Percentiles rank a stretch among this genome's conserved stretches.
phyloP scores from a whole-genome alignment of 2,888 invertebrate species.

The Protodeltote pygarga region DNA sequence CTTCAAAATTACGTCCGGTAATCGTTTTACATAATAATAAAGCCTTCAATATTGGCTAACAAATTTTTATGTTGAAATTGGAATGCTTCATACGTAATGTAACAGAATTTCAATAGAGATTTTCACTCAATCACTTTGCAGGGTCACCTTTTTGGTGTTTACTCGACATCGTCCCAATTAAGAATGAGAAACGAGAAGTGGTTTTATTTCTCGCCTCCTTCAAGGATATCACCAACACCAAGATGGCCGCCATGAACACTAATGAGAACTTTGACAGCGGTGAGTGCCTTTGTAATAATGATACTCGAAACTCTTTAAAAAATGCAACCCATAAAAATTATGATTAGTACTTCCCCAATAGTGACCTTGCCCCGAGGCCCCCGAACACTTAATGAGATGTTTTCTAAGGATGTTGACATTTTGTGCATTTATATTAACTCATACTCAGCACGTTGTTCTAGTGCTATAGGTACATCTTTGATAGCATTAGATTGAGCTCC shows the following conservation, averaged over 20 bases:
- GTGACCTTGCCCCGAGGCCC: conserved; percentile 50
- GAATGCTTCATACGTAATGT: conserved; percentile 28
- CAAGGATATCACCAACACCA: conserved; percentile 97
- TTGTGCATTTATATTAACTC: conserved; percentile 66
- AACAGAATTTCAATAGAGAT: conserved; percentile 48
- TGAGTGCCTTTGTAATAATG: conserved; percentile 84
- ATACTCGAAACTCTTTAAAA: conserved; percentile 56
- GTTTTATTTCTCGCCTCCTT: conserved; percentile 98
- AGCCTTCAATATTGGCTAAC: conserved; percentile 13
- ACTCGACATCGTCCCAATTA: conserved; percentile 98
- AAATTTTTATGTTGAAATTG: no score
- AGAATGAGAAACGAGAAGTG: conserved; percentile 99
- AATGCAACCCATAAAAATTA: conserved; percentile 55
- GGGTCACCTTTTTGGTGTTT: conserved; percentile 98
- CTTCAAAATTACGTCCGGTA: conserved; percentile 28
- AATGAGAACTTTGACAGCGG: conserved; percentile 95
- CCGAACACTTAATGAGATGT: conserved; percentile 44
- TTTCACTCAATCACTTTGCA: conserved; percentile 75
- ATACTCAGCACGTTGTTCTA: conserved; percentile 78
- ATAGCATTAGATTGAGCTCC: conserved; percentile 79
- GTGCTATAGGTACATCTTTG: conserved; percentile 73
- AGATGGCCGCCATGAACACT: conserved; percentile 94
- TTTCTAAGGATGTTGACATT: conserved; percentile 49
- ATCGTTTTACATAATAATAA: conserved; percentile 17
- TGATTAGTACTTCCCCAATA: conserved; percentile 47